Conservation (phyloP, 2,797 vertebrate species). For the Danio aesculapii region DNA sequence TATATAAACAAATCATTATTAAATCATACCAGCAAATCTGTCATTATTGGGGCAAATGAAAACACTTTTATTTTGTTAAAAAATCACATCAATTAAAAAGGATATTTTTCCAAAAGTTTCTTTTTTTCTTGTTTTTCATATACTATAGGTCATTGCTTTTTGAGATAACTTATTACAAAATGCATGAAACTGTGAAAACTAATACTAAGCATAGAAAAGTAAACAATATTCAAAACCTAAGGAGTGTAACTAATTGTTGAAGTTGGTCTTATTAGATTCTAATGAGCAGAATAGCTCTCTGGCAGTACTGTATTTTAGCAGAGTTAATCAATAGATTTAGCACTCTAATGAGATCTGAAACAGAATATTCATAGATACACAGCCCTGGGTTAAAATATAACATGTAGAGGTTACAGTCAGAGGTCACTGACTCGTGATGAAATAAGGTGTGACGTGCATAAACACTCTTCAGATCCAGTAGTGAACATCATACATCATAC, state of each 20-base stretch:
- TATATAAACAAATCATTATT: neutral
- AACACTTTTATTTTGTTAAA: too few relatives aligned
- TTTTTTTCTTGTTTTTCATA: neutral
- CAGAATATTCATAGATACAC: conserved; percentile 32
- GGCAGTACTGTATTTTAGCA: neutral
- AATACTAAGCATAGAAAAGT: neutral
- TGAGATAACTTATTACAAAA: neutral
- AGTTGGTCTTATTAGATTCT: neutral
- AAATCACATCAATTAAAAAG: too few relatives aligned
- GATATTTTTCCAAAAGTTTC: neutral
- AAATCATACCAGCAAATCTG: neutral
- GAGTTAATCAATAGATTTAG: conserved; percentile 44
- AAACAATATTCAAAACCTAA: neutral
- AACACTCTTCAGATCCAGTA: conserved; percentile 2
- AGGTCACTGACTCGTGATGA: conserved; percentile 35
- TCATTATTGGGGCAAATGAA: neutral
- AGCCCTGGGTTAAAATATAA: conserved; percentile 58
- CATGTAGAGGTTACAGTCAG: conserved; percentile 35
- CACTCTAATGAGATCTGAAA: conserved; percentile 32
- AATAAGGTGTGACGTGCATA: neutral
- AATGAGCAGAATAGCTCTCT: neutral
- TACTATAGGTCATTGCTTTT: neutral
- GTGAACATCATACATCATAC: neutral
- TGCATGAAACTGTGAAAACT: neutral
- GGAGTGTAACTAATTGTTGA: neutral